Evolutionary conservation across 2,888 invertebrate genomes (phyloP).

Genomic region (Pelosia muscerda): DNA sequence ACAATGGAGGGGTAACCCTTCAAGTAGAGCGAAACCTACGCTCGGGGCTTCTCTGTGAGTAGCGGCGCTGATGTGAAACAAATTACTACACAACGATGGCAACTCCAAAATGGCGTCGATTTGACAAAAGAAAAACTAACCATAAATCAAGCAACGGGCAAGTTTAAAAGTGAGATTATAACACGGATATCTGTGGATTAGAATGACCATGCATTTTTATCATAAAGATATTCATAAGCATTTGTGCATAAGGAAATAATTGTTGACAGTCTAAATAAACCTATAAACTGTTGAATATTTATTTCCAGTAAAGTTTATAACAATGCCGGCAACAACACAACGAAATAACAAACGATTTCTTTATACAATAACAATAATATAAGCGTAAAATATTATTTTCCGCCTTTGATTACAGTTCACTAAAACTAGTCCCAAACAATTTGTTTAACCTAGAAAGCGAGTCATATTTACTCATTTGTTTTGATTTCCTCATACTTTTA

Average conservation of each 20-base stretch:
- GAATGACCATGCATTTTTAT: too few species aligned
- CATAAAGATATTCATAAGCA: too few species aligned
- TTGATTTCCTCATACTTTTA: neutral
- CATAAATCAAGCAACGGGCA: too few species aligned
- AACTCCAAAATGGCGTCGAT: too few species aligned
- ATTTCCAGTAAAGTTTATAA: neutral
- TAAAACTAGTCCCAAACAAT: neutral
- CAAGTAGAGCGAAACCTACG: too few species aligned
- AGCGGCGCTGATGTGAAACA: too few species aligned
- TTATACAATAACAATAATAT: neutral
- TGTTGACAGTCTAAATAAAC: neutral
- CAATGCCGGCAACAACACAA: neutral
- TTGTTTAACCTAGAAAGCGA: neutral
- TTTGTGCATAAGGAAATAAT: neutral
- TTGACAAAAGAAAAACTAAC: too few species aligned
- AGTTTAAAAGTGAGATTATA: too few species aligned
- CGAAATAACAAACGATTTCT: neutral
- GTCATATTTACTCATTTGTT: neutral
- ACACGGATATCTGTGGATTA: too few species aligned
- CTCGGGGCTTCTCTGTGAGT: too few species aligned
- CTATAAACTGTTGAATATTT: neutral
- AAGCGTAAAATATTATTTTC: neutral
- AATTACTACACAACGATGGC: too few species aligned
- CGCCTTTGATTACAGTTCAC: neutral
- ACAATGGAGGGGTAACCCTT: too few species aligned